Evolutionary conservation across 2,888 invertebrate genomes (phyloP), one percentile per base, ranked within the genome.

Genomic region (Dynastes maya): DNA sequence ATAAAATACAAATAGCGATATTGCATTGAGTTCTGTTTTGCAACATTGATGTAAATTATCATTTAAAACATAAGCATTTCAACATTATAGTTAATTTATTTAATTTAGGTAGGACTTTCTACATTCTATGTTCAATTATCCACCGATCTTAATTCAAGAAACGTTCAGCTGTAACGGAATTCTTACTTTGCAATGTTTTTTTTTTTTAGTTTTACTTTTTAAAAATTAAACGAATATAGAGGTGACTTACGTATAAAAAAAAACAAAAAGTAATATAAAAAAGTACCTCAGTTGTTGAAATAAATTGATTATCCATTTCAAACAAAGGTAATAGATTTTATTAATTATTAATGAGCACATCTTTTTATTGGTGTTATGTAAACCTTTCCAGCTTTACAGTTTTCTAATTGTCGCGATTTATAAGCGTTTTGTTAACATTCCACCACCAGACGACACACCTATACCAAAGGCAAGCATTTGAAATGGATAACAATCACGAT

Each of bases 401-500:
- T 45, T 45, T 8, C 8, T 9, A 8, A 63, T 32, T 29, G 27
- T 13, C 29, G 13, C 63, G 29, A 13, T 32, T 29, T 6, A 29
- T 13, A 63, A 63, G 51, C 51, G 45, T 61, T 61, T 58, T 72
- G 61, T 61, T 74, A 74, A 61, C 58, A 61, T 55, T 63, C 72
- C 72, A 61, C 72, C 72, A 74, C 72, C 72, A 61, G 22, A 55
- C 53, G 37, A 61, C 63, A 68, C 53, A 68, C 67, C 40, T 58
- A 75, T 37, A 77, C 55, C 58, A 58, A 53, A 68, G 29, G 55
- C 13, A 68, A 78, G 71, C 80, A 78, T 79, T 78, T 81, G 80
- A 82, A 82, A 81, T 82, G 81, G 80, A 81, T 80, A 81, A 81
- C 78, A 74, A 78, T 65, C 72, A 49, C 45, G n/a, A 53, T 22